phyloP scores from a whole-genome alignment of 2,797 vertebrate genomes.

The Fistularia tabacaria region DNA sequence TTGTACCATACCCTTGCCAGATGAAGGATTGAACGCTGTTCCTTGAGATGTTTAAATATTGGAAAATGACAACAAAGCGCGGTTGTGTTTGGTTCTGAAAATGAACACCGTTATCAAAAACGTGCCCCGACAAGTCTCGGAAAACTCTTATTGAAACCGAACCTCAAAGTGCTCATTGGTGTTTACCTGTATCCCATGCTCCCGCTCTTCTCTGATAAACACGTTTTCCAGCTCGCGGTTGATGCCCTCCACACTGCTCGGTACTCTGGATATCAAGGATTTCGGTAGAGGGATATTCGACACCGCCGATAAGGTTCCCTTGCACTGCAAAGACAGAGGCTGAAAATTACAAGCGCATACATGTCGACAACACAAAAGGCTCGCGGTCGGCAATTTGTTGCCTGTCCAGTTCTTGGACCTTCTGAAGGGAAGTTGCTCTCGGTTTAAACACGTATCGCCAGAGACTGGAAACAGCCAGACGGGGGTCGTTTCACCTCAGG shows the following conservation, averaged over 20 bases:
- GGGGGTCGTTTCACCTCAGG: constrained; percentile 7
- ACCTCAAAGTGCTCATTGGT: too few relatives aligned
- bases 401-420: constrained; percentile 28
- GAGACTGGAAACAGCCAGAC: too few relatives aligned
- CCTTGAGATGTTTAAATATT: too few relatives aligned
- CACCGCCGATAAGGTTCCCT: constrained; percentile 79
- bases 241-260: constrained; percentile 92
- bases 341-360: background rate
- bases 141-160: too few relatives aligned
- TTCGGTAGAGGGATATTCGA: constrained; percentile 82
- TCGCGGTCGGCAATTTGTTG: background rate
- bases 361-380: background rate
- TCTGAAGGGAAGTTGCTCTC: constrained; percentile 9
- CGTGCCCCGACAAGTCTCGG: too few relatives aligned
- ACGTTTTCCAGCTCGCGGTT: constrained; percentile 94
- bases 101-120: too few relatives aligned
- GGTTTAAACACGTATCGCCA: constrained; percentile 11
- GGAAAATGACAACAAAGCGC: too few relatives aligned
- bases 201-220: constrained; percentile 88
- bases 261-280: constrained; percentile 83
- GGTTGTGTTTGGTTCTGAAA: too few relatives aligned
- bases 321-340: constrained; percentile 63
- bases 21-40: too few relatives aligned
- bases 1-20: too few relatives aligned
- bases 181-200: constrained; percentile 80